A percentile compares a stretch with the other conserved stretches of the same genome.
Evolutionary conservation across 2,113 vertebrate genomes (phyloP).

Genomic region (Hemiscyllium ocellatum): DNA sequence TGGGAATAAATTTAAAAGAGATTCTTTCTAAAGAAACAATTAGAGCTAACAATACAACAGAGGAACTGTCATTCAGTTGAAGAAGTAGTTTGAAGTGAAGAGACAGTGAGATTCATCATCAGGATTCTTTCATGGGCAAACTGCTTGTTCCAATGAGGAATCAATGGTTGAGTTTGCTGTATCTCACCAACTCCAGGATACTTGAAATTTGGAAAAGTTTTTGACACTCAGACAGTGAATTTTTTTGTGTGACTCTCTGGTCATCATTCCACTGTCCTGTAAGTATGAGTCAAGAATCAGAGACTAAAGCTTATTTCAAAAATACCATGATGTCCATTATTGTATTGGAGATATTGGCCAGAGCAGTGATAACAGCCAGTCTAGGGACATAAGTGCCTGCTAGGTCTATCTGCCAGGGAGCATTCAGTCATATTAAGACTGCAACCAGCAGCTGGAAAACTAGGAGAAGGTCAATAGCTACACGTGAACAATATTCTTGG

Average conservation of each 20-base stretch:
- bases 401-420: not conserved
- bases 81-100: not conserved
- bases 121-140: not conserved
- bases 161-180: not conserved
- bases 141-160: not conserved
- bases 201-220: not conserved
- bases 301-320: not conserved
- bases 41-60: not conserved
- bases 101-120: not conserved
- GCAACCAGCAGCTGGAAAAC: not conserved
- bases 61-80: not conserved
- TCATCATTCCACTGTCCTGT: not conserved
- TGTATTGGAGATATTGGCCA: not conserved
- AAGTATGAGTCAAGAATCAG: not conserved
- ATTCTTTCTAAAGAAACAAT: not conserved
- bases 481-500: not conserved
- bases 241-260: too few relatives aligned
- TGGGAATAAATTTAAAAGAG: not conserved
- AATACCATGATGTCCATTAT: not conserved
- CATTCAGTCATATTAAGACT: not conserved
- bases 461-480: not conserved
- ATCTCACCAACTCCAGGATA: not conserved
- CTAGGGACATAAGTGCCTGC: not conserved
- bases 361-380: not conserved
- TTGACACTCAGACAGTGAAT: not conserved